Conservation (phyloP, 2,113 vertebrate genomes). For the Myocastor coypus region DNA sequence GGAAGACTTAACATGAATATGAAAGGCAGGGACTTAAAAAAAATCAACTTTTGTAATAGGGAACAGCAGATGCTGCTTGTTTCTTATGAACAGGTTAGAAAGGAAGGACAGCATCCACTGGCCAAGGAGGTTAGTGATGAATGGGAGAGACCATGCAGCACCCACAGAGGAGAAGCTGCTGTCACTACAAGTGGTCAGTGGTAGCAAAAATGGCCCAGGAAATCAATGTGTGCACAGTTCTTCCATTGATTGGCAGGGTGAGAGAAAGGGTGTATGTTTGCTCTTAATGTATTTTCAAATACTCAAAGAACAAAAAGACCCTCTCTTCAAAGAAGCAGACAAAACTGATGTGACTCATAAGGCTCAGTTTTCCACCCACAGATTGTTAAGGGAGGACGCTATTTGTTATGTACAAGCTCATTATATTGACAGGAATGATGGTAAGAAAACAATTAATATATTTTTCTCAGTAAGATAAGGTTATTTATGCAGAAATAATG, state of each 20-base stretch:
- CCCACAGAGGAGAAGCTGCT: too few species aligned
- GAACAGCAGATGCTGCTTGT: background rate
- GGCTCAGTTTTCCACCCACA: accelerated
- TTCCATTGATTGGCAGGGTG: accelerated
- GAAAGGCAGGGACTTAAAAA: background rate
- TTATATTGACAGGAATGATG: background rate
- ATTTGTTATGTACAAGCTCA: background rate
- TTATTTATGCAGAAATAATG: background rate
- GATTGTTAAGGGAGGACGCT: background rate
- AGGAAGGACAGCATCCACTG: accelerated
- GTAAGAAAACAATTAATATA: background rate
- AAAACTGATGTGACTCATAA: background rate
- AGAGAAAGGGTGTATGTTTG: background rate
- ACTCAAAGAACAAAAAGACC: background rate
- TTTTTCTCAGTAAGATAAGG: background rate
- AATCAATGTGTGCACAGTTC: background rate
- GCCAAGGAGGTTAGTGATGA: background rate
- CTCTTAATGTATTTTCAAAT: background rate
- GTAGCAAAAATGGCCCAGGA: background rate
- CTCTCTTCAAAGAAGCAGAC: background rate
- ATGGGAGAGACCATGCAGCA: accelerated
- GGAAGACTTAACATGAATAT: accelerated
- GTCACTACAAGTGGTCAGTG: background rate
- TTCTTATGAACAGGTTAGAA: background rate
- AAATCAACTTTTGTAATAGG: background rate